A percentile compares a stretch with the other conserved stretches of the same genome.
phyloP scores from a whole-genome alignment of 2,888 invertebrate species.

The Beris chalybata region DNA sequence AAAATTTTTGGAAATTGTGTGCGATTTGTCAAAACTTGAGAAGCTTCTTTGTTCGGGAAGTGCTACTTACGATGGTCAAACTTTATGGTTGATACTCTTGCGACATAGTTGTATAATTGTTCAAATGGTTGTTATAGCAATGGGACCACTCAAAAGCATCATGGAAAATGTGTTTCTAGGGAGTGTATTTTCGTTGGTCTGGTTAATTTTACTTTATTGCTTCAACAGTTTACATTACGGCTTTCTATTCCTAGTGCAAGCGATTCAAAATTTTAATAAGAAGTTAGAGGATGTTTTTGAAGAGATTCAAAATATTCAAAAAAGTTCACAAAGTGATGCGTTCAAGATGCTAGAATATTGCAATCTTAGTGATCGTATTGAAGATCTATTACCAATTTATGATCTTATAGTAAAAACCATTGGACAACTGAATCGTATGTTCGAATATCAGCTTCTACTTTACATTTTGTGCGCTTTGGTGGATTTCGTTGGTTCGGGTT shows the following conservation, averaged over 20 bases:
- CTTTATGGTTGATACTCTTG: background rate
- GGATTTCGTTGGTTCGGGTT: background rate
- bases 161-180: too few relatives aligned
- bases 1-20: too few relatives aligned
- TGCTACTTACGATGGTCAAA: background rate
- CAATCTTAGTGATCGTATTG: background rate
- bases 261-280: background rate
- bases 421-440: background rate
- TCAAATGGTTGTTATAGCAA: too few relatives aligned
- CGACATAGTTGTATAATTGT: background rate
- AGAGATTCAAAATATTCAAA: background rate
- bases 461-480: background rate
- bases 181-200: background rate
- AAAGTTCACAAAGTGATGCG: background rate
- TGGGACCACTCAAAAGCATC: too few relatives aligned
- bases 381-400: background rate
- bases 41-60: background rate
- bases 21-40: too few relatives aligned
- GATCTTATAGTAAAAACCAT: background rate
- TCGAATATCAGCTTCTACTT: slow-evolving; percentile 1
- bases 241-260: background rate
- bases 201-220: background rate
- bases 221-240: background rate
- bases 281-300: background rate
- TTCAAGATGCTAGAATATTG: background rate